phyloP scores from a whole-genome alignment of 2,113 vertebrate species.

The Dasyornis broadbenti region DNA sequence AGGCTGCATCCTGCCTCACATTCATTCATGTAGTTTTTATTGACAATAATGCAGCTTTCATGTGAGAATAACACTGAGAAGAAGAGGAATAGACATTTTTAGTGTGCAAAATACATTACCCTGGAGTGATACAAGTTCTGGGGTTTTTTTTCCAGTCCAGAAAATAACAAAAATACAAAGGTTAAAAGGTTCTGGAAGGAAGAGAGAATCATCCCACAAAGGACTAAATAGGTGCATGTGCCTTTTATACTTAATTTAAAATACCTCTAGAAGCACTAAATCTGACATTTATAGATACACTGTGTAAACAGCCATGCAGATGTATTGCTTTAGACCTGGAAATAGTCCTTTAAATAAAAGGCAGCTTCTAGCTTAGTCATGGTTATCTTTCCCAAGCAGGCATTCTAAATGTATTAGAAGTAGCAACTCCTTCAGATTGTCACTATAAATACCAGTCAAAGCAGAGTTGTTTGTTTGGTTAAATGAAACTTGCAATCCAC shows the following conservation, averaged over 20 bases:
- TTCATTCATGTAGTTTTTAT: conserved; percentile 39
- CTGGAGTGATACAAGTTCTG: background rate
- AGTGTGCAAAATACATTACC: background rate
- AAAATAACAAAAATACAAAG: background rate
- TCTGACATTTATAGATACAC: background rate
- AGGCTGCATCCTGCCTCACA: conserved; percentile 41
- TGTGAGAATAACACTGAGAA: conserved; percentile 13
- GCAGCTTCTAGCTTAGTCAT: background rate
- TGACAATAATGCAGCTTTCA: conserved; percentile 9
- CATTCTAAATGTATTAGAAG: background rate
- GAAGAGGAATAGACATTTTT: background rate
- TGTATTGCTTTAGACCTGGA: background rate
- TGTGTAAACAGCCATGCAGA: background rate
- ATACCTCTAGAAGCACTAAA: background rate
- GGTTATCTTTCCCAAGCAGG: background rate
- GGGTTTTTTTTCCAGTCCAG: background rate
- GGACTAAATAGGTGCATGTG: background rate
- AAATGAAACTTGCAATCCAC: background rate
- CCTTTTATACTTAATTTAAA: background rate
- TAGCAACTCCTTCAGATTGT: background rate
- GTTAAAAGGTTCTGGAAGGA: background rate
- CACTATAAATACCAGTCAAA: background rate
- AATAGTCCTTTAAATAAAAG: background rate
- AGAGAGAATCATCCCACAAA: background rate
- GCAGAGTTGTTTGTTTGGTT: background rate